A percentile compares a stretch with the other conserved stretches of the same genome.
Conservation (phyloP, 2,113 vertebrate species). For the Synchiropus splendidus region DNA sequence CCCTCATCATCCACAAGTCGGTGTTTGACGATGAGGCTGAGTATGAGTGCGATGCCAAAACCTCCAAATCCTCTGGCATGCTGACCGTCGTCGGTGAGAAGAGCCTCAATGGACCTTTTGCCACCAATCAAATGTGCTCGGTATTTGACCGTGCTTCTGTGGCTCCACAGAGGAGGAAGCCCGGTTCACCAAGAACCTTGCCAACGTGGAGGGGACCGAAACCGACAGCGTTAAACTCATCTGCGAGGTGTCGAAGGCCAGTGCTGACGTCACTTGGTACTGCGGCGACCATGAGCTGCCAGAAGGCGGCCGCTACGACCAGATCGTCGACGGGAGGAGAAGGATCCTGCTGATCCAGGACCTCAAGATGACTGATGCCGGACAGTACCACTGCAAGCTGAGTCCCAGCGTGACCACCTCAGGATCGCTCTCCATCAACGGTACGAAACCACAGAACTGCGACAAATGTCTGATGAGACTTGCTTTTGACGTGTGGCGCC, state of each 20-base stretch:
- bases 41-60: conserved; percentile 91
- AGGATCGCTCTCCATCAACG: conserved; percentile 82
- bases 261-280: conserved; percentile 85
- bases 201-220: conserved; percentile 86
- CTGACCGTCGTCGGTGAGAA: conserved; percentile 89
- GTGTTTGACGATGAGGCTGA: conserved; percentile 92
- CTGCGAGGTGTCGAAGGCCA: conserved; percentile 92
- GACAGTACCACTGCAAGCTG: conserved; percentile 84
- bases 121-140: background rate
- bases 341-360: conserved; percentile 87
- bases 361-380: conserved; percentile 75
- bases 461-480: too few species aligned
- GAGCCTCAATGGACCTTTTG: background rate
- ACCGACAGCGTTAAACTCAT: conserved; percentile 85
- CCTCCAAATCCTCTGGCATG: conserved; percentile 85
- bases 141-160: background rate
- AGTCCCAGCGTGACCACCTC: conserved; percentile 73
- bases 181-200: conserved; percentile 89
- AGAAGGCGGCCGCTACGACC: conserved; percentile 85
- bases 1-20: conserved; percentile 86
- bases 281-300: conserved; percentile 84
- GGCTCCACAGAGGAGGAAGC: conserved; percentile 82
- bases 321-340: conserved; percentile 80
- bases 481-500: too few species aligned
- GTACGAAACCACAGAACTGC: conserved; percentile 40